Conservation (phyloP, 2,888 invertebrate genomes). For the Tetragonisca angustula region DNA sequence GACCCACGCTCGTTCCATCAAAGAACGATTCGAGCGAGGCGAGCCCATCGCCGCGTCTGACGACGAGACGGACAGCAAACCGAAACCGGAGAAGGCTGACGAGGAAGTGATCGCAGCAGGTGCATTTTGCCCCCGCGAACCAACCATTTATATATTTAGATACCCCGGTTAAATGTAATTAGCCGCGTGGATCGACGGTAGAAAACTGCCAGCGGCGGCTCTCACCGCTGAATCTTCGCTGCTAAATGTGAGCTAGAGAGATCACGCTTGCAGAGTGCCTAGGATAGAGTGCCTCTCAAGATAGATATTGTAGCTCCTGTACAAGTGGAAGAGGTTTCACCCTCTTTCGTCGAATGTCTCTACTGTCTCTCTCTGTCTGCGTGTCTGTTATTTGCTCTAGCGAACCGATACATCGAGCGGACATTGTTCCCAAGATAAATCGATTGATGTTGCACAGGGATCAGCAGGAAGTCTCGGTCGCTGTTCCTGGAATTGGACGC, state of each 20-base stretch:
- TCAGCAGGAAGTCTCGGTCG: constrained; percentile 94
- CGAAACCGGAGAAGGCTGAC: constrained; percentile 88
- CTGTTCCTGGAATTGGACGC: constrained; percentile 95
- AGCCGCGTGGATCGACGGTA: constrained; percentile 22
- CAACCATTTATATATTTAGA: constrained; percentile 40
- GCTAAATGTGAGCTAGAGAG: constrained; percentile 15
- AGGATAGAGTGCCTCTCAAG: constrained; percentile 1
- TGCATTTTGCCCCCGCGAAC: constrained; percentile 74
- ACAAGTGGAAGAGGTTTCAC: not conserved
- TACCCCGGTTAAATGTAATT: constrained; percentile 39
- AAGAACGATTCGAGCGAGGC: constrained; percentile 93
- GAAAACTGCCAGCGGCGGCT: constrained; percentile 6
- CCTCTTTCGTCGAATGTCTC: not conserved
- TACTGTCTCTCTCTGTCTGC: too few relatives aligned
- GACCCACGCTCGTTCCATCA: constrained; percentile 87
- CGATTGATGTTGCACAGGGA: constrained; percentile 85
- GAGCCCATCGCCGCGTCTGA: constrained; percentile 86
- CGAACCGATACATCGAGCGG: not conserved
- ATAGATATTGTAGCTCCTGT: constrained; percentile 13
- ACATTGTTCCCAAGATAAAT: not conserved
- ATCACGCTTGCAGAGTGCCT: not conserved
- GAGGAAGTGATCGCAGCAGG: constrained; percentile 92
- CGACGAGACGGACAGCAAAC: constrained; percentile 86
- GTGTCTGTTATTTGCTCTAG: constrained; percentile 4
- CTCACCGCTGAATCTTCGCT: not conserved